Evolutionary conservation across 30 jellyfish, hydroid and myxozoan species (phyloP), one percentile per base, ranked within the genome.

Genomic region (Clytia hemisphaerica): DNA sequence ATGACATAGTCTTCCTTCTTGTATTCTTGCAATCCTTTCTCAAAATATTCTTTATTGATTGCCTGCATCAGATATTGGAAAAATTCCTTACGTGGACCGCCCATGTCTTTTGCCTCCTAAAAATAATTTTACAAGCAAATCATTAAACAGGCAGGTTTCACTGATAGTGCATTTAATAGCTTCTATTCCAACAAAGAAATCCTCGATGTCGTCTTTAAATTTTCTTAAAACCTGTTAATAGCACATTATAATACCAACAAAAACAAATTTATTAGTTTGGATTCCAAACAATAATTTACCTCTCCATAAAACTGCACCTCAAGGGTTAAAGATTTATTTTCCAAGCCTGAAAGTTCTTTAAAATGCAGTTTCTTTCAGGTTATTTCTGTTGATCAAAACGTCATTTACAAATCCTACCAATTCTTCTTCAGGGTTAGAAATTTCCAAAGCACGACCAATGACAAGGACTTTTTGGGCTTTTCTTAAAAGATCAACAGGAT

Each of bases 51-150:
- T 51, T 22, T 10, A 12, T 15, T 22, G 7, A 51, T 16, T 7
- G 7, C 28, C 21, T 51, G 19, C 66, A 51, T 10, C 19, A 22
- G 10, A 9, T 7, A 10, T 26, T 51, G 66, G 12, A 51, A 51
- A 22, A 51, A 51, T 51, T 51, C 66, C 28, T 51, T 51, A 9
- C 66, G 66, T 10, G 66, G 66, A 51, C 66, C 66, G 15, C 66
- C 66, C 12, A 9, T 9, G 21, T 51, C 66, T 51, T 51, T 26
- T 15, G 66, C 66, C 21, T 51, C 66, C 66, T 51, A 51, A 51
- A 51, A 51, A 12, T 10, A 9, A 7, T 7, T 9, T 51, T 15
- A 16, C 7, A 51, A 51, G 28, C 28, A 22, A 40, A 40, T 9
- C 53, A 40, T 9, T 40, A 10, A 51, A 51, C 28, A 22, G 7